Evolutionary conservation across 2,113 vertebrate genomes (phyloP).

Genomic region (Lontra canadensis): DNA sequence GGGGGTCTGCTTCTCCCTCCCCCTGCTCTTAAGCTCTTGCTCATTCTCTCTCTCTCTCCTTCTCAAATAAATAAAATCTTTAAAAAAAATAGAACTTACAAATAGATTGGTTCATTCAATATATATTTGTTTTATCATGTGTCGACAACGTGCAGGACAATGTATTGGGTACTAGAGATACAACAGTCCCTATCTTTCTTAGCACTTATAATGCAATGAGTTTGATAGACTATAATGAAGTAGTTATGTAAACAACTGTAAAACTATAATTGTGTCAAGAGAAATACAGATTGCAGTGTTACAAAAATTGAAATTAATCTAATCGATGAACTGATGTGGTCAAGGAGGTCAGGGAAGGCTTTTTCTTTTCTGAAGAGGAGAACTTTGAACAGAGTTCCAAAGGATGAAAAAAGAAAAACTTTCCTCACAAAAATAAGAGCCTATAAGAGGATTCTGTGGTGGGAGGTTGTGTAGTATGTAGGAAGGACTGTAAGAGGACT

Average conservation of each 20-base stretch:
- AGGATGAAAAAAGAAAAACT: background rate
- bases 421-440: background rate
- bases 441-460: background rate
- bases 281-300: background rate
- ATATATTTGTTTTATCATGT: background rate
- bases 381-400: background rate
- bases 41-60: background rate
- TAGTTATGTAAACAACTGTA: background rate
- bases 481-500: background rate
- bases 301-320: background rate
- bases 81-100: background rate
- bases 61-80: background rate
- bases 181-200: background rate
- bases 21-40: background rate
- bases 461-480: background rate
- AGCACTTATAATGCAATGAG: background rate
- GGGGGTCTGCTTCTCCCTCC: background rate
- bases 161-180: background rate
- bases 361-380: background rate
- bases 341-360: background rate
- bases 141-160: background rate
- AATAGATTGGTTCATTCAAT: background rate
- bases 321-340: background rate
- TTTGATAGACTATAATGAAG: background rate
- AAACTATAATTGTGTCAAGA: background rate